phyloP scores from a whole-genome alignment of 2,888 invertebrate species.

The Hymenopus coronatus region DNA sequence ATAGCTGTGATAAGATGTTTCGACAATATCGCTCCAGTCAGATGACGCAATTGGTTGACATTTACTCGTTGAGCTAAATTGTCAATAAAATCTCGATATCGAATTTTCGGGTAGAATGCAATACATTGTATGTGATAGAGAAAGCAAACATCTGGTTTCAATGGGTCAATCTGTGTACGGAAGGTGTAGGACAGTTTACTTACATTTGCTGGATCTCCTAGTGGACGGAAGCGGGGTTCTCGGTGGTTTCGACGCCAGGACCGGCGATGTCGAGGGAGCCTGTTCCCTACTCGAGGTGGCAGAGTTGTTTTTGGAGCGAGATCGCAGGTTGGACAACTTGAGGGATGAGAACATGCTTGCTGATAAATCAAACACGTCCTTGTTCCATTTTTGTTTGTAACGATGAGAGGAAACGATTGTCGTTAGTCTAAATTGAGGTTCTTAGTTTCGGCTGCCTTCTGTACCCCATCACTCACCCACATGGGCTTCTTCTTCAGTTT shows the following conservation, averaged over 20 bases:
- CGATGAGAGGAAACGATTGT: background rate
- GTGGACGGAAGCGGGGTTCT: constrained; percentile 24
- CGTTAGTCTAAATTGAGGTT: background rate
- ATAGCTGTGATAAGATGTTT: too few species aligned
- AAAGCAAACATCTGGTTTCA: background rate
- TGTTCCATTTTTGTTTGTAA: background rate
- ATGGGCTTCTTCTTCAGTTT: too few species aligned
- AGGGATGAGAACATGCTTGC: constrained; percentile 38
- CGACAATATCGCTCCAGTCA: too few species aligned
- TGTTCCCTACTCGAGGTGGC: background rate
- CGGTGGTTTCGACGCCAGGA: constrained; percentile 28
- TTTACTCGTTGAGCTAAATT: too few species aligned
- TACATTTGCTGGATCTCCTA: constrained; percentile 32
- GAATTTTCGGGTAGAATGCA: too few species aligned
- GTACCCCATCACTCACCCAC: background rate
- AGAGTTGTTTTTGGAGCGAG: constrained; percentile 26
- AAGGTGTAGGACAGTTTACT: background rate
- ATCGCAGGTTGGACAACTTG: constrained; percentile 36
- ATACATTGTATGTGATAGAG: too few species aligned
- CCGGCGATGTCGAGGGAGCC: constrained; percentile 10
- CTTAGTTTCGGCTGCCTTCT: background rate
- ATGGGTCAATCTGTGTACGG: too few species aligned
- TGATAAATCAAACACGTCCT: background rate
- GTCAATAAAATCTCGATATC: too few species aligned
- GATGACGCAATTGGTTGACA: too few species aligned